Conservation (phyloP, 2,113 vertebrate species). For the Brachyhypopomus occidentalis region DNA sequence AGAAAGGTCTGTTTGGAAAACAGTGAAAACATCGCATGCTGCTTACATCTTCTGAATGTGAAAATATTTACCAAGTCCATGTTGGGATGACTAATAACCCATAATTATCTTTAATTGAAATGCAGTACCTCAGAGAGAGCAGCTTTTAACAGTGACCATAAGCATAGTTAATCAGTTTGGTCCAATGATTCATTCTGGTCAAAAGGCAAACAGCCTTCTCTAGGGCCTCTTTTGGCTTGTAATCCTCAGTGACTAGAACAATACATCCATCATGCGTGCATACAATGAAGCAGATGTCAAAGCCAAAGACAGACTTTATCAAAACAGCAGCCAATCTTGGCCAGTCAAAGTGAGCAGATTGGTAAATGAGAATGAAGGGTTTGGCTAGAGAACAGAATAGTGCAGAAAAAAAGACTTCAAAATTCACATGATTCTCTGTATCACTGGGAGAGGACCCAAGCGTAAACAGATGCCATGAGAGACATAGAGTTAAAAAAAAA, state of each 20-base stretch:
- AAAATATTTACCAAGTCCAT: constrained; percentile 11
- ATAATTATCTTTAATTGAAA: constrained; percentile 31
- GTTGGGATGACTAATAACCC: constrained; percentile 37
- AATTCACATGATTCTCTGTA: neutral
- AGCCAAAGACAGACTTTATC: neutral
- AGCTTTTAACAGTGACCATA: neutral
- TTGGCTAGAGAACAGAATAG: neutral
- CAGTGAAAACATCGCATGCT: neutral
- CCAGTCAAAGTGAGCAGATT: neutral
- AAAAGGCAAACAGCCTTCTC: too few species aligned
- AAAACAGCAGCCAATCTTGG: neutral
- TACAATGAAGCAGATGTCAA: constrained; percentile 17
- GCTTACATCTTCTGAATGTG: neutral
- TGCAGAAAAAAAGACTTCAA: neutral
- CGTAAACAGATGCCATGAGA: neutral
- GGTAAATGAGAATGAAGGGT: neutral
- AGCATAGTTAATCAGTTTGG: neutral
- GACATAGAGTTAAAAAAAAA: neutral
- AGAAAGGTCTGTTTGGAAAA: neutral
- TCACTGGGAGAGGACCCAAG: neutral
- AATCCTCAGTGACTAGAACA: neutral
- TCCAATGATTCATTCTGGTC: too few species aligned
- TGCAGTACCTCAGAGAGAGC: constrained; percentile 1
- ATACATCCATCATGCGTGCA: neutral
- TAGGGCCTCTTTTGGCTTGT: too few species aligned